Evolutionary conservation across 2,888 invertebrate genomes (phyloP).

Genomic region (Dorcus parallelipipedus): DNA sequence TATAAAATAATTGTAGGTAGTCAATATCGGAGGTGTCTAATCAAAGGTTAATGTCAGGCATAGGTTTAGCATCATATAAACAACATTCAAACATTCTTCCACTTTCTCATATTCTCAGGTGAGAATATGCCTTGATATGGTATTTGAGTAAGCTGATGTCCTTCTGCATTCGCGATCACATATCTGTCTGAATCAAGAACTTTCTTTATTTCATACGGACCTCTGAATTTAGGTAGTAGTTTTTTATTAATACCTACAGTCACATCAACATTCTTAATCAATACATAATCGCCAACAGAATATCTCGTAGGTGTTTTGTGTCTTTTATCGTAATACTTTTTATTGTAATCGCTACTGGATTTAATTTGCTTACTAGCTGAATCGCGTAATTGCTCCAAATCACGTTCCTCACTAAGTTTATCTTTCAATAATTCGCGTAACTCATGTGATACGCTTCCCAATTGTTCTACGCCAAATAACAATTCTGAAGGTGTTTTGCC

Average conservation of each 20-base stretch:
- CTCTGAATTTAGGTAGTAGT: constrained; percentile 24
- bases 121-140: background rate
- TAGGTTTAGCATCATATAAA: too few relatives aligned
- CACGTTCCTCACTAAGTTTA: constrained; percentile 11
- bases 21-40: too few relatives aligned
- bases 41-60: too few relatives aligned
- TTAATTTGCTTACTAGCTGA: constrained; percentile 3
- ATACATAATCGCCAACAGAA: constrained; percentile 23
- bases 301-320: constrained; percentile 22
- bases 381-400: constrained; percentile 8
- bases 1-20: too few relatives aligned
- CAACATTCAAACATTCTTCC: too few relatives aligned
- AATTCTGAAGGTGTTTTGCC: constrained; percentile 29
- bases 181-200: constrained; percentile 24
- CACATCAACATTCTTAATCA: constrained; percentile 25
- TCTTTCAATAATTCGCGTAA: constrained; percentile 7
- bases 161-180: constrained; percentile 12
- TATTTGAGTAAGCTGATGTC: background rate
- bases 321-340: constrained; percentile 10
- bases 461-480: constrained; percentile 32
- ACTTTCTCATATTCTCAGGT: background rate
- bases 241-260: constrained; percentile 22
- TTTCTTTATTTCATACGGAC: constrained; percentile 25
- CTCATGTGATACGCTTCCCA: constrained; percentile 20
- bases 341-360: constrained; percentile 6